Base-by-base conservation (phyloP, 1,140 invertebrate genomes). In the Anastrepha obliqua region DNA sequence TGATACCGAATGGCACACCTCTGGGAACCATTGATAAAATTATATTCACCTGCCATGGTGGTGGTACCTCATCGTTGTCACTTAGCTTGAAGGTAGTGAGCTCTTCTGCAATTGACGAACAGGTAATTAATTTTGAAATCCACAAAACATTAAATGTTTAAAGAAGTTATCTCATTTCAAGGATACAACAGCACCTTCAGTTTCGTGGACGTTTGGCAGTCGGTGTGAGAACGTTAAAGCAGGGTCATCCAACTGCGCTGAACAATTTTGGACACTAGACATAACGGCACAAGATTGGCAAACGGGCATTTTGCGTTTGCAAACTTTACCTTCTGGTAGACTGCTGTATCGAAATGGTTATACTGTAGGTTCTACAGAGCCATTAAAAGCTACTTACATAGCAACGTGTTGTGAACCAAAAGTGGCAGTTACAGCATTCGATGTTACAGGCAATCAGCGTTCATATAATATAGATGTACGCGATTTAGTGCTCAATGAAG, bases 221-320 rank as follows among this genome's bases (percentile, higher is more conserved):
- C 93, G 90, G 90, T 93, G 90, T 78, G 93, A 88, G 29, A 91
- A 89, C 85, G 86, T 91, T 1, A 85, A 88, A 0, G 89, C 88
- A 5, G 89, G 90, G 39, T 89, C 89, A 91, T 90, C 6, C 89
- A 93, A 55, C 89, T 96, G 96, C 88, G 93, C 93, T 0, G 94
- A 95, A 89, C 93, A 94, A 65, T 93, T 93, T 62, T 96, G 96
- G 96, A 95, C 95, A n/a, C 90, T 95, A 2, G 95, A 95, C 29
- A 91, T 96, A 13, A 94, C 94, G 1, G 94, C 95, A 2, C 94
- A 95, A 88, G 95, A 96, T 89, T 91, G 93, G 87, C 93, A 94
- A 42, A 94, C 93, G 95, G 95, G 95, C 89, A 91, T 96, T 6
- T 94, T 96, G 89, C 94, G 94, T 0, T 91, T 96, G 2, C 91